Conservation (phyloP, 2,888 invertebrate species). For the Clusia tigrina region DNA sequence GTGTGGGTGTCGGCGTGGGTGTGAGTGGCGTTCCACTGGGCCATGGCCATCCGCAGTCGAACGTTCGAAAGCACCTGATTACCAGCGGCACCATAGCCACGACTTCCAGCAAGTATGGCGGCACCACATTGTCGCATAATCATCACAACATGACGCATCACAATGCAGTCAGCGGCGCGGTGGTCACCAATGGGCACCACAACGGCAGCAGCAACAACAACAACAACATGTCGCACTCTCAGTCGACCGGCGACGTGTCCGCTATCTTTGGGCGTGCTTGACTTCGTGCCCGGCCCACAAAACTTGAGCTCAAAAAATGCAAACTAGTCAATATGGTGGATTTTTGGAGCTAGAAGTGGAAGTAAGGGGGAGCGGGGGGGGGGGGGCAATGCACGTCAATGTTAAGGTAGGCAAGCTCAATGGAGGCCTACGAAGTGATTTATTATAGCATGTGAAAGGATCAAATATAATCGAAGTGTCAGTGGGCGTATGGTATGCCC, state of each 20-base stretch:
- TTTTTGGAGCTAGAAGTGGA: slow-evolving; percentile 65
- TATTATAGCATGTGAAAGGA: not conserved
- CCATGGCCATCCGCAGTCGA: slow-evolving; percentile 50
- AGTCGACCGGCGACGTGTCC: slow-evolving; percentile 73
- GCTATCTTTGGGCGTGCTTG: slow-evolving; percentile 73
- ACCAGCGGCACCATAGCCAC: slow-evolving; percentile 46
- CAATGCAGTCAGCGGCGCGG: slow-evolving; percentile 60
- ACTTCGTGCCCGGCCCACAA: slow-evolving; percentile 64
- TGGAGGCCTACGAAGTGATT: slow-evolving; percentile 14
- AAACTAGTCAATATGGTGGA: slow-evolving; percentile 65
- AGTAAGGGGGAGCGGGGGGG: slow-evolving; percentile 37
- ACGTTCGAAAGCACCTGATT: slow-evolving; percentile 57
- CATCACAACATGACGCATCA: slow-evolving; percentile 56
- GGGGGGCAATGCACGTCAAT: slow-evolving; percentile 46
- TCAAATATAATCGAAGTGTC: not conserved
- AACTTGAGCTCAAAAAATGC: slow-evolving; percentile 64
- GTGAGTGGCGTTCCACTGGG: slow-evolving; percentile 39
- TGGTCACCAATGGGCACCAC: slow-evolving; percentile 43
- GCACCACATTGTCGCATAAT: slow-evolving; percentile 47
- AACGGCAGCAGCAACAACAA: slow-evolving; percentile 24
- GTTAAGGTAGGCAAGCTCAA: slow-evolving; percentile 41
- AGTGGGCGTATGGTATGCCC: too few relatives aligned
- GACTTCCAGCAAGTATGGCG: slow-evolving; percentile 60
- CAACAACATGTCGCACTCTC: slow-evolving; percentile 69
- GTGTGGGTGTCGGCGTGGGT: slow-evolving; percentile 39